These are phyloP conservation scores for Cephonodes hylas DNA, from an alignment of 2,888 invertebrate species.

Conservation along the genomic window DNA sequence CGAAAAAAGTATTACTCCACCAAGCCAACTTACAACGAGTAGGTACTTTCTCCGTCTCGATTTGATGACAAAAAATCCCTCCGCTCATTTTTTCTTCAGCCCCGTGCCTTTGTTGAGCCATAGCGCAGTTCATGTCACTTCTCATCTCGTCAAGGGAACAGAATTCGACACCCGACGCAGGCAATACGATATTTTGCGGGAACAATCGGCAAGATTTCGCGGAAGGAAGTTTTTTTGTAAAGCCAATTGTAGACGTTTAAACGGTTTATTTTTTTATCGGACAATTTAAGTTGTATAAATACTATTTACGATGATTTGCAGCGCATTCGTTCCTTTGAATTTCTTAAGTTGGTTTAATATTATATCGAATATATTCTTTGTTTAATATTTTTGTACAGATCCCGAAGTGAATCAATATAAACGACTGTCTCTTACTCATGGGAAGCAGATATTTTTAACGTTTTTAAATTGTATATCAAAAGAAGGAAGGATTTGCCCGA, in stretches of 20 bases:
- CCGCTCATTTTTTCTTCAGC: background rate
- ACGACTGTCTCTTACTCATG: too few relatives aligned
- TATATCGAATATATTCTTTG: too few relatives aligned
- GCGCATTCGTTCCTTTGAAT: background rate
- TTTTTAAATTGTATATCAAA: too few relatives aligned
- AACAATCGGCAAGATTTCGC: conserved; percentile 52
- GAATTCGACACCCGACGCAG: conserved; percentile 54
- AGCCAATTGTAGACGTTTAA: background rate
- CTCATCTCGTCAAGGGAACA: conserved; percentile 38
- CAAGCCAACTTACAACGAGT: background rate
- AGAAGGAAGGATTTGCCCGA: too few relatives aligned
- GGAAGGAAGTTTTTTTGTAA: conserved; percentile 64
- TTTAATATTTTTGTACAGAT: too few relatives aligned
- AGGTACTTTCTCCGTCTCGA: background rate
- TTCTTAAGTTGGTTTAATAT: too few relatives aligned
- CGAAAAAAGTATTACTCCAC: background rate
- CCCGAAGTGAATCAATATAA: too few relatives aligned
- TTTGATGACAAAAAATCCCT: background rate
- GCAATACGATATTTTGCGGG: conserved; percentile 63
- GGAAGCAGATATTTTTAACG: too few relatives aligned
- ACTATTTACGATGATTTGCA: background rate
- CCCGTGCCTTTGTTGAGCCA: background rate
- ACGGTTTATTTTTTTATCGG: background rate
- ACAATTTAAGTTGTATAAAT: background rate
- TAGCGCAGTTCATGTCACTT: conserved; percentile 29